phyloP scores from a whole-genome alignment of 2,888 invertebrate genomes.

The Polymixis lichenea region DNA sequence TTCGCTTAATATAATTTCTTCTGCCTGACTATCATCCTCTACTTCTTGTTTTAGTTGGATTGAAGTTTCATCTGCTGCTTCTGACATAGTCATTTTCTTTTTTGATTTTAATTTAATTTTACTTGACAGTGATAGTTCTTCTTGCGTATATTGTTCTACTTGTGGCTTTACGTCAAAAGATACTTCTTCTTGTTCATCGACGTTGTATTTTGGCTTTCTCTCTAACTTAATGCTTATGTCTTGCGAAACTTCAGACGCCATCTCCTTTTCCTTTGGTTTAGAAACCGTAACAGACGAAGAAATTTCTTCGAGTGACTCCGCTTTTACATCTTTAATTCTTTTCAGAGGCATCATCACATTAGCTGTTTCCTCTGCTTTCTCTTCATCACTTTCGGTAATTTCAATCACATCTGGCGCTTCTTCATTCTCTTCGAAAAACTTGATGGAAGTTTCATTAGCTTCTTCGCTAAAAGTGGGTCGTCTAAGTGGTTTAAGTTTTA shows the following conservation, averaged over 20 bases:
- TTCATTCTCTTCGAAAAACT: conserved; percentile 89
- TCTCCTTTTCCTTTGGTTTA: conserved; percentile 80
- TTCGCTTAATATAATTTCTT: conserved; percentile 92
- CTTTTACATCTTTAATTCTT: conserved; percentile 83
- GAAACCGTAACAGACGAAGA: conserved; percentile 80
- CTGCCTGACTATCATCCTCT: conserved; percentile 91
- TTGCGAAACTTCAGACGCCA: conserved; percentile 88
- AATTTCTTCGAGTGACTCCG: conserved; percentile 80
- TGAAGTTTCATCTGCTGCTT: conserved; percentile 93
- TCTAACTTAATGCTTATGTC: conserved; percentile 93
- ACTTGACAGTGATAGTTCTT: conserved; percentile 93
- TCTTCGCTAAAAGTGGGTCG: conserved; percentile 94
- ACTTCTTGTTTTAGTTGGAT: conserved; percentile 92
- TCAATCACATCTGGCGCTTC: conserved; percentile 85
- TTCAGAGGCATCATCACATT: conserved; percentile 83
- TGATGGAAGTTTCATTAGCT: conserved; percentile 94
- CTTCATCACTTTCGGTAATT: conserved; percentile 86
- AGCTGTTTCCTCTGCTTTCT: conserved; percentile 82
- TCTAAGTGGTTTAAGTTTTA: conserved; percentile 94
- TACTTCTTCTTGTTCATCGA: conserved; percentile 92
- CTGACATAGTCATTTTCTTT: conserved; percentile 91
- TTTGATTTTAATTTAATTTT: conserved; percentile 93
- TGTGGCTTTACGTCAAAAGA: conserved; percentile 84
- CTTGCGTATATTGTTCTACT: conserved; percentile 90
- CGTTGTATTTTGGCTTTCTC: conserved; percentile 92